phyloP scores from a whole-genome alignment of 2,888 invertebrate species.

The Spisula solida region DNA sequence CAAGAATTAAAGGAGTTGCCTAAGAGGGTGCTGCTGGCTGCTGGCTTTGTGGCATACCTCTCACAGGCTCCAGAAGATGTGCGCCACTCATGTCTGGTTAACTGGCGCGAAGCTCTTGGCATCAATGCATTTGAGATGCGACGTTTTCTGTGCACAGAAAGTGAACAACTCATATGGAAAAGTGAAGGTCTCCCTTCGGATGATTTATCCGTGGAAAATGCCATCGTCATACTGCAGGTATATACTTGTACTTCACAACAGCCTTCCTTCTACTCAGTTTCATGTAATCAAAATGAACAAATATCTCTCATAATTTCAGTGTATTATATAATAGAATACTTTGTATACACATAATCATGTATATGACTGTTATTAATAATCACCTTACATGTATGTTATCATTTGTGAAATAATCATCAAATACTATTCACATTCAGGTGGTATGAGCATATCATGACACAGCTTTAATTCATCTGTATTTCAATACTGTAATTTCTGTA shows the following conservation, averaged over 20 bases:
- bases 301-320: too few species aligned
- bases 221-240: constrained; percentile 93
- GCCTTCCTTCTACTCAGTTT: neutral
- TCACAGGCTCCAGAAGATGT: constrained; percentile 92
- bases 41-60: constrained; percentile 94
- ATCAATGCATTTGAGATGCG: constrained; percentile 89
- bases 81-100: constrained; percentile 89
- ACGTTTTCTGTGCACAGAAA: constrained; percentile 90
- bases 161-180: constrained; percentile 95
- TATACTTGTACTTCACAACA: neutral
- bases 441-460: too few species aligned
- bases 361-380: too few species aligned
- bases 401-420: too few species aligned
- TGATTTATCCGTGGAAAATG: constrained; percentile 93
- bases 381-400: too few species aligned
- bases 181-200: constrained; percentile 94
- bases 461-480: too few species aligned
- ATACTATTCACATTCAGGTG: too few species aligned
- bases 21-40: constrained; percentile 91
- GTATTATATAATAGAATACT: too few species aligned
- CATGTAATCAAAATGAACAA: too few species aligned
- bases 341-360: too few species aligned
- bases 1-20: constrained; percentile 91
- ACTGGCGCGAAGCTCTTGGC: constrained; percentile 88
- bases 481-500: too few species aligned